Evolutionary conservation across 2,888 invertebrate genomes (phyloP).

Genomic region (Gnatocerus cornutus): DNA sequence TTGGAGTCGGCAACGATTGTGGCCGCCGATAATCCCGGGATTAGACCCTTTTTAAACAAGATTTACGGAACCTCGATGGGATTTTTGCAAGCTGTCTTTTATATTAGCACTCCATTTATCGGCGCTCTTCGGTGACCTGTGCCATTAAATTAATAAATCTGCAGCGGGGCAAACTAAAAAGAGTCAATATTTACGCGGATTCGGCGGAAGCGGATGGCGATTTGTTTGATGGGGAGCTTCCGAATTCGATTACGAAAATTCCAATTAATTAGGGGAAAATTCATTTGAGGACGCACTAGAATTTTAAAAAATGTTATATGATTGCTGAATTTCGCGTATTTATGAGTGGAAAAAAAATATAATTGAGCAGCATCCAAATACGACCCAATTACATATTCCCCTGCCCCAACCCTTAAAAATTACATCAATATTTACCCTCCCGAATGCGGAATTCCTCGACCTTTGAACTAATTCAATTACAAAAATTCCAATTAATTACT

Average conservation of each 20-base stretch:
- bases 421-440: no score
- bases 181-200: conserved; percentile 1
- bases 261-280: background rate
- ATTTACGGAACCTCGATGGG: conserved; percentile 35
- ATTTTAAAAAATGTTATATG: no score
- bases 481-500: no score
- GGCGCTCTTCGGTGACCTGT: background rate
- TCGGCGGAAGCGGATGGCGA: background rate
- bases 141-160: conserved; percentile 14
- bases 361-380: no score
- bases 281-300: no score
- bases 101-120: conserved; percentile 37
- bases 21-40: conserved; percentile 37
- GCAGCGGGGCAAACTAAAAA: conserved; percentile 1
- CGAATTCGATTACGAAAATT: conserved; percentile 3
- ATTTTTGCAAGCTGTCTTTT: conserved; percentile 43
- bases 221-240: conserved; percentile 5
- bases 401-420: no score
- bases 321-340: no score
- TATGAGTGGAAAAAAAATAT: no score
- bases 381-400: no score
- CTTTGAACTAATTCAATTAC: no score
- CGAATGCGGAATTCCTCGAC: no score
- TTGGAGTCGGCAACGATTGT: conserved; percentile 36
- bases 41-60: conserved; percentile 44